Conservation (phyloP, 1,140 invertebrate genomes). For the Latrodectus geometricus region DNA sequence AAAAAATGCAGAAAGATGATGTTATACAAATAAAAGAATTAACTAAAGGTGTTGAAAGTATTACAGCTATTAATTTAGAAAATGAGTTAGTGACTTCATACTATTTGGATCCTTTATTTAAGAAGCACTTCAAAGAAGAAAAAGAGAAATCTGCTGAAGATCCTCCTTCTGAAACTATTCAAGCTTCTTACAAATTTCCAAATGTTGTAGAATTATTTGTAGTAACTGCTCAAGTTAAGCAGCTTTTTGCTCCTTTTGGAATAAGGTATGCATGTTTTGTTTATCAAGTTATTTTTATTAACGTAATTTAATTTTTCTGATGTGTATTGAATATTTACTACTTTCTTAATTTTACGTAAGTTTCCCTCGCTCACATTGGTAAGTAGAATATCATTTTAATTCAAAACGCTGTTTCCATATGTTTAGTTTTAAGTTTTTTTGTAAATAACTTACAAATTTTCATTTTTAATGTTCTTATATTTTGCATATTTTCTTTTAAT, state of each 20-base stretch:
- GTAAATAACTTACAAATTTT: no score
- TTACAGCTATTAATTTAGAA: constrained; percentile 73
- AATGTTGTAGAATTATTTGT: constrained; percentile 78
- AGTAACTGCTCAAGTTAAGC: constrained; percentile 77
- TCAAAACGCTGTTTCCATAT: no score
- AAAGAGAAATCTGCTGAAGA: constrained; percentile 59
- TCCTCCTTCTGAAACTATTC: constrained; percentile 62
- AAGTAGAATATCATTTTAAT: no score
- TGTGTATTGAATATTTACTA: neutral
- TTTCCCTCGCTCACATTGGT: neutral
- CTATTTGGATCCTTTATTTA: constrained; percentile 47
- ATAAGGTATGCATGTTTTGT: constrained; percentile 71
- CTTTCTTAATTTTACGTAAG: neutral
- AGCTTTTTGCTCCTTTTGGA: constrained; percentile 74
- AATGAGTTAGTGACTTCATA: constrained; percentile 72
- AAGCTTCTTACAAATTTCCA: constrained; percentile 68
- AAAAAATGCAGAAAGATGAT: constrained; percentile 74
- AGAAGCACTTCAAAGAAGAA: constrained; percentile 65
- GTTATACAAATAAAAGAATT: constrained; percentile 78
- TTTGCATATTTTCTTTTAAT: no score
- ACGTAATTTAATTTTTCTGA: constrained; percentile 8
- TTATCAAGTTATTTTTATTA: constrained; percentile 9
- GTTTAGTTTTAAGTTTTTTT: no score
- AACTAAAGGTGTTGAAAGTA: constrained; percentile 80
- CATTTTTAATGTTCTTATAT: no score